Conservation (phyloP, 2,113 vertebrate genomes). For the Anser brachyrhynchus region DNA sequence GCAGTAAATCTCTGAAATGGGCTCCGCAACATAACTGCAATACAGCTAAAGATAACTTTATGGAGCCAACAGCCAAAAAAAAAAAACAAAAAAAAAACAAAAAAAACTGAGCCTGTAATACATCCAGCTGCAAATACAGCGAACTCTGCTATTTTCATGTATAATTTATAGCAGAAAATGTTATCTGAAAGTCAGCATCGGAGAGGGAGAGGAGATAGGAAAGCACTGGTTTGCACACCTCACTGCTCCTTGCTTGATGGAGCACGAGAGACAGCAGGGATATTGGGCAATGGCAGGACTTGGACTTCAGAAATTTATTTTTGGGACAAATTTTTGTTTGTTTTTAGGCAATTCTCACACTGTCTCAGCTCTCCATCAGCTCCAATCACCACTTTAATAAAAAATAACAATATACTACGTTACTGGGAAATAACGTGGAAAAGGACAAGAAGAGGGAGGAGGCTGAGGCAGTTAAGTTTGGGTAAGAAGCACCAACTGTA, state of each 20-base stretch:
- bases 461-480: neutral
- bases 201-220: neutral
- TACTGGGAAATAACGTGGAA: neutral
- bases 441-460: neutral
- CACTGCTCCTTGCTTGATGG: neutral
- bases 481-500: neutral
- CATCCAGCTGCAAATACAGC: neutral
- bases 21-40: neutral
- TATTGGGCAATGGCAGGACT: neutral
- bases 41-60: neutral
- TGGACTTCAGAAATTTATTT: neutral
- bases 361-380: neutral
- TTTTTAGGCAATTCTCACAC: neutral
- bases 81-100: neutral
- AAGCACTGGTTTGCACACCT: neutral
- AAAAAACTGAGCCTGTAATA: neutral
- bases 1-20: neutral
- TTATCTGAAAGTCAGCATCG: accelerated
- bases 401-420: neutral
- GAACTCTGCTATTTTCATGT: neutral
- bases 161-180: neutral
- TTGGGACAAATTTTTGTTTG: neutral
- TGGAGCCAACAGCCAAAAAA: neutral
- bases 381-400: neutral
- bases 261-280: accelerated